Conservation (phyloP, 2,113 vertebrate genomes). For the Sinocyclocheilus maitianheensis region DNA sequence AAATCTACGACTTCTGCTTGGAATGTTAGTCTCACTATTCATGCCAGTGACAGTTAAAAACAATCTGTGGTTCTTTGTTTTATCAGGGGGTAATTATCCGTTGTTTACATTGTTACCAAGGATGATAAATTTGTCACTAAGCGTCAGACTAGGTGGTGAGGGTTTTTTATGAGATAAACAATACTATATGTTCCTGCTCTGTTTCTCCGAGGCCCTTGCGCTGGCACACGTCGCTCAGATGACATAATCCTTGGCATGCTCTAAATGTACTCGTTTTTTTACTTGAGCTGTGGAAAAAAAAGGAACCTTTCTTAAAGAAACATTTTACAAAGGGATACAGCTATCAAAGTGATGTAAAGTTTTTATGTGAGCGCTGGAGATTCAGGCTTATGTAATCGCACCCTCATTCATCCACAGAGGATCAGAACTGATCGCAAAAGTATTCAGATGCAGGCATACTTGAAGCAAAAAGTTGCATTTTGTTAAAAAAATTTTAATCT, state of each 20-base stretch:
- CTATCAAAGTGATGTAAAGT: constrained; percentile 67
- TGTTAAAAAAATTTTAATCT: no score
- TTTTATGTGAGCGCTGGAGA: constrained; percentile 17
- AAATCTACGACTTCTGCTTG: constrained; percentile 21
- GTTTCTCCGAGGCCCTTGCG: constrained; percentile 80
- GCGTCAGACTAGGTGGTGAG: constrained; percentile 83
- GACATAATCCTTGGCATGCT: constrained; percentile 94
- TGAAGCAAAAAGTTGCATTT: background rate
- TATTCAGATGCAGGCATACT: background rate
- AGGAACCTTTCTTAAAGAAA: constrained; percentile 74
- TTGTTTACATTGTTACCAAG: constrained; percentile 92
- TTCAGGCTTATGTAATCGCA: constrained; percentile 43
- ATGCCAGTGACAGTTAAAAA: constrained; percentile 50
- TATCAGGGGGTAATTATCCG: constrained; percentile 78
- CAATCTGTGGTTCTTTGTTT: constrained; percentile 75
- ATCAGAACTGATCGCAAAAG: background rate
- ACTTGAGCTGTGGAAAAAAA: constrained; percentile 66
- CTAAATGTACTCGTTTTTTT: constrained; percentile 78
- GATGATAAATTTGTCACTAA: constrained; percentile 84
- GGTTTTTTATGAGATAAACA: constrained; percentile 91
- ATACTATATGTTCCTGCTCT: constrained; percentile 88
- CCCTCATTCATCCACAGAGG: constrained; percentile 6
- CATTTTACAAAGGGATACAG: constrained; percentile 66
- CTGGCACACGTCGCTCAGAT: constrained; percentile 81
- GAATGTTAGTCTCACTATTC: constrained; percentile 40